A percentile compares a stretch with the other conserved stretches of the same genome.
phyloP scores from a whole-genome alignment of 2,113 vertebrate species.

The Oreotragus oreotragus region DNA sequence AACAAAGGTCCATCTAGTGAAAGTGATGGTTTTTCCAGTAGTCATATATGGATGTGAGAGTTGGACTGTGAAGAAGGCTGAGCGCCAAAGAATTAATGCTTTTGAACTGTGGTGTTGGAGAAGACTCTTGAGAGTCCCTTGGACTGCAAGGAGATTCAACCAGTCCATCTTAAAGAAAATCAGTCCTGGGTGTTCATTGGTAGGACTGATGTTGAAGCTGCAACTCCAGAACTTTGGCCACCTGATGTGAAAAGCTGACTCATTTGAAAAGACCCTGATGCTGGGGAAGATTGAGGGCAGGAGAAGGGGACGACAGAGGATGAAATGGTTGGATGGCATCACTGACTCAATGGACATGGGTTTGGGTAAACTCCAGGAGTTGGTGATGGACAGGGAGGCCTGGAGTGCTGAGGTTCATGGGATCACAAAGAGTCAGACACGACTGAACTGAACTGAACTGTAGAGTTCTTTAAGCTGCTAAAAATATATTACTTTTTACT shows the following conservation, averaged over 20 bases:
- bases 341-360: not conserved
- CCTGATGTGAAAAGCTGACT: no score
- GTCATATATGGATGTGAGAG: not conserved
- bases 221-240: no score
- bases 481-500: not conserved
- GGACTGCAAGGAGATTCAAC: not conserved
- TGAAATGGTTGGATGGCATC: not conserved
- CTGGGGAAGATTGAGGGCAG: no score
- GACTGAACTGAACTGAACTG: not conserved
- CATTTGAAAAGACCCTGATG: no score
- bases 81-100: rapidly evolving
- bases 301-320: not conserved
- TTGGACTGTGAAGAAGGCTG: not conserved
- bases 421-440: not conserved
- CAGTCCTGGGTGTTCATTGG: not conserved
- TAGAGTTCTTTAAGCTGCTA: not conserved
- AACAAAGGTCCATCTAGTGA: not conserved
- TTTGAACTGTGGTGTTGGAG: not conserved
- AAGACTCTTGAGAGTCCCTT: not conserved
- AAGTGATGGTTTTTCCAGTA: not conserved
- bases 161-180: not conserved
- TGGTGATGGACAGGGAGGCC: not conserved
- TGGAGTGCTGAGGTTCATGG: not conserved
- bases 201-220: not conserved
- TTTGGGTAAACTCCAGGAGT: not conserved